A percentile compares a stretch with the other conserved stretches of the same genome.
phyloP scores from a whole-genome alignment of 2,797 vertebrate genomes.

The Carapus acus region DNA sequence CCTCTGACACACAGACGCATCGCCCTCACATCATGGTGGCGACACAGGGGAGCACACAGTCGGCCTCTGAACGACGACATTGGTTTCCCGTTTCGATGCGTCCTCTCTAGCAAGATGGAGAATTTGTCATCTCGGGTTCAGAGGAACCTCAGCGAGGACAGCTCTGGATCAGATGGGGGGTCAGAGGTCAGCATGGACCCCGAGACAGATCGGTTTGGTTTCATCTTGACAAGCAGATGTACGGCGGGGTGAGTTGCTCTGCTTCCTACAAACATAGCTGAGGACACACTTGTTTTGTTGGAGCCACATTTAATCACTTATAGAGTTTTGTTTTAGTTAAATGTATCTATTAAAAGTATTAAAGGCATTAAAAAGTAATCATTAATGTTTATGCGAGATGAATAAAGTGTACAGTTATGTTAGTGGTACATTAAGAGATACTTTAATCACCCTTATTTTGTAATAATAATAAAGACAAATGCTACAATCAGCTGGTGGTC shows the following conservation, averaged over 20 bases:
- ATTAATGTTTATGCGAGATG: too few relatives aligned
- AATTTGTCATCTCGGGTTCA: conserved; percentile 40
- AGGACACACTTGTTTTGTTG: too few relatives aligned
- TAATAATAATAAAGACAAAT: too few relatives aligned
- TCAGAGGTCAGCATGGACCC: conserved; percentile 57
- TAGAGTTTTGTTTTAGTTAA: too few relatives aligned
- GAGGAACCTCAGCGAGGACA: conserved; percentile 51
- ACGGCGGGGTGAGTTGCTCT: conserved; percentile 64
- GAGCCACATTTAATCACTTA: too few relatives aligned
- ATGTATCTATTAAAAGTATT: too few relatives aligned
- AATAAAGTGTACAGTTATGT: too few relatives aligned
- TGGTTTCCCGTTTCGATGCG: not conserved
- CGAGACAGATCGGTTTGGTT: conserved; percentile 77
- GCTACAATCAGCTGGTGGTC: too few relatives aligned
- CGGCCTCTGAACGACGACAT: conserved; percentile 12
- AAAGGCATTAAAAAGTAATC: too few relatives aligned
- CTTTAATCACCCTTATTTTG: too few relatives aligned
- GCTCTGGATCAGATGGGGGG: conserved; percentile 56
- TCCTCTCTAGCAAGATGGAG: conserved; percentile 57
- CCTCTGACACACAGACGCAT: not conserved
- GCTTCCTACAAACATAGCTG: too few relatives aligned
- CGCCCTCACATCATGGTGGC: not conserved
- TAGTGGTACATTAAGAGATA: too few relatives aligned
- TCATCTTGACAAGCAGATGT: conserved; percentile 70
- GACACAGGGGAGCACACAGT: not conserved